Evolutionary conservation across 2,113 vertebrate species (phyloP).

Genomic region (Psittacara wagleri): DNA sequence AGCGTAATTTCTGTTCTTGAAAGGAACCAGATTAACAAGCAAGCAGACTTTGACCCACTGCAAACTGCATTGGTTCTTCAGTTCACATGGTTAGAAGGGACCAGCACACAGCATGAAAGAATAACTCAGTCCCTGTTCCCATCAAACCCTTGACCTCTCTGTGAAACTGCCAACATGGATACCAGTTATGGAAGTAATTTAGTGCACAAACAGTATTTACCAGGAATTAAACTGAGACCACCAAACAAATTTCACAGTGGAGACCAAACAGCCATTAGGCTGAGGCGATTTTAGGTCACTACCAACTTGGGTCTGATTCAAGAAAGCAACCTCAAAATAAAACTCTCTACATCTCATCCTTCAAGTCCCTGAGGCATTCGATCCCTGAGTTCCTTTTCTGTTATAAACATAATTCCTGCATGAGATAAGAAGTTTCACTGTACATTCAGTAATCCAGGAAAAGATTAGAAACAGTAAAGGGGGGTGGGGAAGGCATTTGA

Average conservation of each 20-base stretch:
- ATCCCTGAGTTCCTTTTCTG: slow-evolving; percentile 29
- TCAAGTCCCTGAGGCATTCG: slow-evolving; percentile 49
- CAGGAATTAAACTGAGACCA: slow-evolving; percentile 56
- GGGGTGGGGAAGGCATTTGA: not conserved
- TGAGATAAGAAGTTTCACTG: slow-evolving; percentile 54
- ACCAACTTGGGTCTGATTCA: slow-evolving; percentile 43
- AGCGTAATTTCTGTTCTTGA: not conserved
- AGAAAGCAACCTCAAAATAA: slow-evolving; percentile 49
- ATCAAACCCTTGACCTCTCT: slow-evolving; percentile 51
- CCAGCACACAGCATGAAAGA: not conserved
- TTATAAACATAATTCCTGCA: slow-evolving; percentile 47
- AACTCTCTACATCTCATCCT: slow-evolving; percentile 36
- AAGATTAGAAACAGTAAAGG: slow-evolving; percentile 50
- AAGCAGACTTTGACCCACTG: not conserved
- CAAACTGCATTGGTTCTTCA: not conserved
- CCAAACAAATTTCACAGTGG: slow-evolving; percentile 42
- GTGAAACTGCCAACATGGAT: slow-evolving; percentile 35
- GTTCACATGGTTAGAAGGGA: not conserved
- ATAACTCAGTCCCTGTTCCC: slow-evolving; percentile 38
- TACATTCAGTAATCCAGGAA: slow-evolving; percentile 51
- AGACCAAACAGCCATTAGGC: slow-evolving; percentile 36
- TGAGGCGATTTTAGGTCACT: slow-evolving; percentile 62
- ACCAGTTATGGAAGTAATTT: slow-evolving; percentile 63
- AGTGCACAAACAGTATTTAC: slow-evolving; percentile 37
- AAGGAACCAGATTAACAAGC: not conserved